A percentile compares a stretch with the other conserved stretches of the same genome.
Evolutionary conservation across 2,113 vertebrate species (phyloP).

Genomic region (Silurus meridionalis): DNA sequence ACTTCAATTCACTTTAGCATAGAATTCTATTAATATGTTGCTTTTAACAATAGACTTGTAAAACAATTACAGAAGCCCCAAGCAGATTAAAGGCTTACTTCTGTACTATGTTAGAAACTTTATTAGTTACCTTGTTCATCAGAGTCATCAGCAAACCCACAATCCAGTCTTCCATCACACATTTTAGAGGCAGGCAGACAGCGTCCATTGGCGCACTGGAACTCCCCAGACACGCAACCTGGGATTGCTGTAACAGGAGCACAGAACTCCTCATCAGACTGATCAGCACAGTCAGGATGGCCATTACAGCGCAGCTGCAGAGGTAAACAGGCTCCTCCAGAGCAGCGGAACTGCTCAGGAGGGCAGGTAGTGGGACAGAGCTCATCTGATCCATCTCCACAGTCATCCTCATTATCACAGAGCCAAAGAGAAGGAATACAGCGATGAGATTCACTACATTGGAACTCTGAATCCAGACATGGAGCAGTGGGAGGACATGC

Average conservation of each 20-base stretch:
- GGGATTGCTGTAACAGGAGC: constrained; percentile 58
- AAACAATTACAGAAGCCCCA: background rate
- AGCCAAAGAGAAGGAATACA: constrained; percentile 83
- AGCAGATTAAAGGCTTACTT: background rate
- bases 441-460: constrained; percentile 68
- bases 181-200: constrained; percentile 68
- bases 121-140: constrained; percentile 72
- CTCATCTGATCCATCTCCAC: constrained; percentile 86
- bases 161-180: constrained; percentile 76
- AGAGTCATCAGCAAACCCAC: constrained; percentile 78
- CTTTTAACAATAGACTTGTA: background rate
- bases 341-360: constrained; percentile 72
- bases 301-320: constrained; percentile 79
- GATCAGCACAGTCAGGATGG: constrained; percentile 77
- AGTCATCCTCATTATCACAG: constrained; percentile 90
- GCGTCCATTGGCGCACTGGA: constrained; percentile 75
- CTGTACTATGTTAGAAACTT: background rate
- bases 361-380: constrained; percentile 75
- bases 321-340: constrained; percentile 76
- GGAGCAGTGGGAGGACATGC: constrained; percentile 60
- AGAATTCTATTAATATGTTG: background rate
- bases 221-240: constrained; percentile 67
- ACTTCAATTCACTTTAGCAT: background rate
- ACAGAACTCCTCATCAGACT: constrained; percentile 77
- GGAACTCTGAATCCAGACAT: constrained; percentile 77